phyloP scores from a whole-genome alignment of 2,888 invertebrate genomes.

The Philhelius pedissequus region DNA sequence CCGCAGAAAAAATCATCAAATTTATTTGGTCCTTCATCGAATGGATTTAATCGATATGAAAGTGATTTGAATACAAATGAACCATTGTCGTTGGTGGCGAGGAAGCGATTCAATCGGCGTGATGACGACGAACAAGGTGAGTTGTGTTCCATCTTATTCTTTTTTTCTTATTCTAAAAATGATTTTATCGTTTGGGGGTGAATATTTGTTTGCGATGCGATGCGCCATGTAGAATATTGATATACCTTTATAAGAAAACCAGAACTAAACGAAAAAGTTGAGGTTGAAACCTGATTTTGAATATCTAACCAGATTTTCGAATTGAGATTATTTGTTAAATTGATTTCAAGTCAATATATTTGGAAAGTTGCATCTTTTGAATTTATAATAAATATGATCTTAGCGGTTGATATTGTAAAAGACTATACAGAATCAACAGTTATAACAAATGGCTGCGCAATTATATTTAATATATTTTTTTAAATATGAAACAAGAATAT shows the following conservation, averaged over 20 bases:
- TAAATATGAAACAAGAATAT: no score
- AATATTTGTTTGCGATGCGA: constrained; percentile 50
- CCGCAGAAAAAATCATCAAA: constrained; percentile 56
- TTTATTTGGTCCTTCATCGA: constrained; percentile 53
- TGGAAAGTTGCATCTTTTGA: background rate
- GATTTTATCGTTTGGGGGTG: background rate
- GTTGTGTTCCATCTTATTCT: constrained; percentile 72
- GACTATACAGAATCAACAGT: background rate
- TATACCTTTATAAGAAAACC: background rate
- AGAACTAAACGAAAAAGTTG: constrained; percentile 54
- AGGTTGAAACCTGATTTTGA: constrained; percentile 36
- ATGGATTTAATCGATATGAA: constrained; percentile 44
- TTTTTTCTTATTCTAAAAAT: background rate
- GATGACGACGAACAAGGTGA: constrained; percentile 71
- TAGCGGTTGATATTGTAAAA: background rate
- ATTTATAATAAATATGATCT: background rate
- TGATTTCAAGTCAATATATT: background rate
- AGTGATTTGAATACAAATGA: constrained; percentile 74
- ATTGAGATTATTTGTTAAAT: background rate
- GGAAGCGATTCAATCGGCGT: constrained; percentile 78
- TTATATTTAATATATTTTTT: no score
- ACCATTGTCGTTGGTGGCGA: constrained; percentile 83
- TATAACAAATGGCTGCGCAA: no score
- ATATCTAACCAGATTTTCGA: constrained; percentile 2
- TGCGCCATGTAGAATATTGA: constrained; percentile 25